These are phyloP conservation scores for Nomada ruficornis DNA, from an alignment of 2,888 invertebrate species.

Conservation along the genomic window DNA sequence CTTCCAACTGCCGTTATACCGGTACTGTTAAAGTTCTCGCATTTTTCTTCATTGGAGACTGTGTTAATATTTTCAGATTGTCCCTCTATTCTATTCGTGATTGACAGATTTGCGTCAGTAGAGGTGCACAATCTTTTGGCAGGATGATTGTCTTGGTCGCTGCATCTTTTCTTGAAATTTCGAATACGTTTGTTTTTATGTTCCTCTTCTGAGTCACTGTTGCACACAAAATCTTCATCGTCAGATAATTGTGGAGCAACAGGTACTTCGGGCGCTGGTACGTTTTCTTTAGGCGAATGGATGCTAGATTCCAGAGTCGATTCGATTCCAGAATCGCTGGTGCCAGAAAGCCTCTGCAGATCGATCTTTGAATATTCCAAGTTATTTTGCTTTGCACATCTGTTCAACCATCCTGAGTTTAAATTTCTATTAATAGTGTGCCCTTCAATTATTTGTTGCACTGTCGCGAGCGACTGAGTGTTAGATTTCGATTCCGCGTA, in stretches of 20 bases:
- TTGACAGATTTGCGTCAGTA: background rate
- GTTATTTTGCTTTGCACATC: slow-evolving; percentile 81
- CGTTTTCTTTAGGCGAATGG: slow-evolving; percentile 56
- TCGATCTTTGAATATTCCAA: slow-evolving; percentile 55
- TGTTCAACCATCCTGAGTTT: slow-evolving; percentile 87
- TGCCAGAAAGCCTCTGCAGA: slow-evolving; percentile 69
- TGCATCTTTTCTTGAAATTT: slow-evolving; percentile 86
- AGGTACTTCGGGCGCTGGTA: background rate
- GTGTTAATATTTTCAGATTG: background rate
- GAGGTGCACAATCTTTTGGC: slow-evolving; percentile 66
- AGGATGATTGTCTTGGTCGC: slow-evolving; percentile 52
- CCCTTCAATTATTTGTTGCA: slow-evolving; percentile 80
- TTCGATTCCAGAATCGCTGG: slow-evolving; percentile 81
- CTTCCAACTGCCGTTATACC: background rate
- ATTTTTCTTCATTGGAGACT: slow-evolving; percentile 11
- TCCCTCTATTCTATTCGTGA: background rate
- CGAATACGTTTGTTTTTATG: slow-evolving; percentile 84
- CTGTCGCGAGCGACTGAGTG: slow-evolving; percentile 76
- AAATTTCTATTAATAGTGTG: slow-evolving; percentile 79
- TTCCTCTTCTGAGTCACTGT: slow-evolving; percentile 89
- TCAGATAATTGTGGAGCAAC: slow-evolving; percentile 82
- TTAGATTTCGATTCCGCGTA: slow-evolving; percentile 61
- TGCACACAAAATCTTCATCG: slow-evolving; percentile 89
- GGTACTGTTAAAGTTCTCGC: background rate
- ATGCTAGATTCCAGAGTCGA: slow-evolving; percentile 73